Evolutionary conservation across 2,888 invertebrate species (phyloP), one percentile per base, ranked within the genome.

Genomic region (Acleris emargana): DNA sequence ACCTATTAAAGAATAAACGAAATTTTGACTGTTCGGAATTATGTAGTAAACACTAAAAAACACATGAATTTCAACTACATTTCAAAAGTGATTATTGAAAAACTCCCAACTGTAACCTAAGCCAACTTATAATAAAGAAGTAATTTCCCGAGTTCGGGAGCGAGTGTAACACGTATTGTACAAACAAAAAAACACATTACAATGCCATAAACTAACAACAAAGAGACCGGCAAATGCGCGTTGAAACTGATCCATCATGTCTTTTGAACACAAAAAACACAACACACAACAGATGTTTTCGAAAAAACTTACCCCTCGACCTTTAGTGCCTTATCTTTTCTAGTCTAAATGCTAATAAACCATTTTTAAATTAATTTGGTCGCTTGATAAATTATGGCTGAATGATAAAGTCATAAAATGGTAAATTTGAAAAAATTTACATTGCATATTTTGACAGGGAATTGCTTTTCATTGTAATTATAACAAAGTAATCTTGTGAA

Each of bases 171-270:
- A 83, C 83, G 84, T 86, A 87, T 84, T 83, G 86, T 88, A 88
- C 91, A 91, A 91, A 91, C 90, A 91, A 90, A 88, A 89, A 90
- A 90, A 89, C 88, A 89, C 91, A 91, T 91, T 91, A 91, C 91
- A 85, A 87, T 88, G 86, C 89, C 86, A 87, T 91, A 91, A 91
- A 91, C 83, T 84, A 77, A 80, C 87, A 88, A 90, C 91, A 91
- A 91, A 91, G 89, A 84, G 77, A 82, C 91, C 91, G 91, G 87
- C 89, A 84, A 83, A 82, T 89, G 88, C 82, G 89, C 87, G 91
- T 92, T 91, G 91, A 91, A 91, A 91, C 92, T 91, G 91, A 92
- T 92, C 91, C 90, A 91, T 92, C 92, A 91, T 90, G 90, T 91
- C 91, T 91, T 89, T 89, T 86, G 89, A 90, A 91, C 87, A 91